Evolutionary conservation across 2,113 vertebrate species (phyloP).

Genomic region (Cephalophus harveyi): DNA sequence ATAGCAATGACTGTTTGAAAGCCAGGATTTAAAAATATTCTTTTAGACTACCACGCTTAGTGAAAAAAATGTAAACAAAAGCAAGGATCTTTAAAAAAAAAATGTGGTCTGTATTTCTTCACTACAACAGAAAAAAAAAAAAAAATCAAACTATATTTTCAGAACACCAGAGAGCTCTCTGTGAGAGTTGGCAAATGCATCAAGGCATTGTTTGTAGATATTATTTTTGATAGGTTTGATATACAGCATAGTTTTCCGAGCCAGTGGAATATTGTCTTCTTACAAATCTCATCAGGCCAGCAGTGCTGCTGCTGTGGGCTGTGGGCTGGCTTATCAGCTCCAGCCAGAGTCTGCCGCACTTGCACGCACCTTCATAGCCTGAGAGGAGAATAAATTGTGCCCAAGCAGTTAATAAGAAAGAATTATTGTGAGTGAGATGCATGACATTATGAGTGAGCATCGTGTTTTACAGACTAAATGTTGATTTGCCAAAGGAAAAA

Average conservation of each 20-base stretch:
- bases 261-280: constrained; percentile 92
- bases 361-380: constrained; percentile 88
- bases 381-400: constrained; percentile 98
- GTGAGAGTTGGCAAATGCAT: constrained; percentile 75
- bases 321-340: constrained; percentile 91
- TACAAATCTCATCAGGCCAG: constrained; percentile 92
- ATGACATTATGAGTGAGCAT: constrained; percentile 84
- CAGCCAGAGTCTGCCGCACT: constrained; percentile 89
- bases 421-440: constrained; percentile 91
- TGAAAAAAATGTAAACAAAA: constrained; percentile 45
- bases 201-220: constrained; percentile 84
- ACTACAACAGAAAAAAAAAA: constrained; percentile 22
- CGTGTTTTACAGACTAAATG: constrained; percentile 80
- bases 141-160: constrained; percentile 68
- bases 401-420: constrained; percentile 96
- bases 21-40: constrained; percentile 44
- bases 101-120: constrained; percentile 37
- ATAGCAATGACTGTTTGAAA: constrained; percentile 39
- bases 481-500: constrained; percentile 70
- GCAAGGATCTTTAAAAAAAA: background rate
- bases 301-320: constrained; percentile 84
- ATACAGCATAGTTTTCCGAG: constrained; percentile 81
- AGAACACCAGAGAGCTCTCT: constrained; percentile 73
- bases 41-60: constrained; percentile 8
- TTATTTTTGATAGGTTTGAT: constrained; percentile 86